Evolutionary conservation across 2,888 invertebrate species (phyloP), one percentile per base, ranked within the genome.

Genomic region (Lycaena phlaeas): DNA sequence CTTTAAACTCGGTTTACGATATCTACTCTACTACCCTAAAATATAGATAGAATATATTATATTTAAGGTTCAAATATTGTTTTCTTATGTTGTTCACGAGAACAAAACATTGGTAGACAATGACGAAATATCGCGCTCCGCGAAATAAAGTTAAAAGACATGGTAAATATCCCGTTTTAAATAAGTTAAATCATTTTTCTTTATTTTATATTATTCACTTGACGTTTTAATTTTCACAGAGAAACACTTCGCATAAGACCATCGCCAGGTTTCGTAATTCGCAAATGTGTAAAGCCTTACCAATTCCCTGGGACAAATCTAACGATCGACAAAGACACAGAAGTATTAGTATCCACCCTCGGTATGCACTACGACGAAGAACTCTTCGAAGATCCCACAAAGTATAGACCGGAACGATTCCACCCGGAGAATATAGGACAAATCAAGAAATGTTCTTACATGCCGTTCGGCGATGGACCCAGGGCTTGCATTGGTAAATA

Each of bases 241-340:
- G 77, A 77, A 41, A 63, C 61, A 12, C 59, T 74, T 58, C 48
- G 56, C 2, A 27, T 43, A 7, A 34, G 42, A 6, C 49, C 52
- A 2, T 50, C 56, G 0, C 49, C 49, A 6, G 56, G 48, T 1
- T 49, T 48, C 14, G 36, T 56, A 1, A 14, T 51, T 1, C 40
- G 54, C n/a, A 47, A 44, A 36, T 47, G 52, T 14, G 41, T 22
- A 7, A 45, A 40, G 5, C 44, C 41, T 9, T 53, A 53, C 38
- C 47, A 42, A 1, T 44, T 57, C 14, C 57, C 57, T 1, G 53
- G 44, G 2, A 49, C 51, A 1, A 18, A 52, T 12, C 28, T 57
- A 2, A 49, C 49, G 0, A 36, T 57, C 9, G 54, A 54, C 5
- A 46, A 51, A 38, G 50, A 44, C 9, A 43, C 49, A 2, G 15